Evolutionary conservation across 92 coral and sea anemone species (phyloP).

Genomic region (Nematostella vectensis): DNA sequence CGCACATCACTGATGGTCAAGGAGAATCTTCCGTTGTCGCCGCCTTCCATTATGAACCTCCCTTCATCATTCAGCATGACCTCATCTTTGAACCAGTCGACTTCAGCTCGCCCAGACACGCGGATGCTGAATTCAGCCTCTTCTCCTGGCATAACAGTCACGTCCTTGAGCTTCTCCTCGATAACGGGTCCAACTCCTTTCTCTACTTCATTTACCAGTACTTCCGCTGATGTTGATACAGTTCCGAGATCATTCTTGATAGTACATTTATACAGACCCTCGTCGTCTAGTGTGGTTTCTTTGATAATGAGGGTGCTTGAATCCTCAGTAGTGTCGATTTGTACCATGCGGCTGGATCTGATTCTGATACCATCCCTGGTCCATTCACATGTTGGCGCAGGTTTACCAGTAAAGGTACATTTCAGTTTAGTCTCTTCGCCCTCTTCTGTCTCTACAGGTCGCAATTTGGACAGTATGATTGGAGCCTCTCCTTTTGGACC

Average conservation of each 20-base stretch:
- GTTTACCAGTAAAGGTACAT: slow-evolving; percentile 50
- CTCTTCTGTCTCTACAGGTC: slow-evolving; percentile 47
- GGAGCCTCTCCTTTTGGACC: slow-evolving; percentile 50
- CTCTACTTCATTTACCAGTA: slow-evolving; percentile 43
- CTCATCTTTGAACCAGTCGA: slow-evolving; percentile 72
- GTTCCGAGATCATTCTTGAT: slow-evolving; percentile 49
- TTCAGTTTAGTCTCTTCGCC: slow-evolving; percentile 48
- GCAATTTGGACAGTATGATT: slow-evolving; percentile 30
- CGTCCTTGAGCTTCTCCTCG: slow-evolving; percentile 42
- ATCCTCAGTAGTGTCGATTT: slow-evolving; percentile 35
- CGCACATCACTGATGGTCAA: slow-evolving; percentile 56
- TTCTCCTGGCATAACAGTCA: slow-evolving; percentile 33
- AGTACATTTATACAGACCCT: slow-evolving; percentile 57
- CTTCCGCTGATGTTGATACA: slow-evolving; percentile 53
- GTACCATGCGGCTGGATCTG: slow-evolving; percentile 27
- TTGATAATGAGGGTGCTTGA: slow-evolving; percentile 31
- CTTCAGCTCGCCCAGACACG: slow-evolving; percentile 55
- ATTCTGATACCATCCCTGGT: slow-evolving; percentile 49
- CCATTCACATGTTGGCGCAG: slow-evolving; percentile 72
- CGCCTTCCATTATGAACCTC: slow-evolving; percentile 42
- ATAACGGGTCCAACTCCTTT: slow-evolving; percentile 45
- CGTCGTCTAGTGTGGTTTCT: slow-evolving; percentile 54
- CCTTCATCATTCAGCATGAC: slow-evolving; percentile 60
- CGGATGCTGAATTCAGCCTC: slow-evolving; percentile 60
- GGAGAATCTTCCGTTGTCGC: slow-evolving; percentile 55